phyloP scores from a whole-genome alignment of 1,140 invertebrate species.

The Drosophila sulfurigaster region DNA sequence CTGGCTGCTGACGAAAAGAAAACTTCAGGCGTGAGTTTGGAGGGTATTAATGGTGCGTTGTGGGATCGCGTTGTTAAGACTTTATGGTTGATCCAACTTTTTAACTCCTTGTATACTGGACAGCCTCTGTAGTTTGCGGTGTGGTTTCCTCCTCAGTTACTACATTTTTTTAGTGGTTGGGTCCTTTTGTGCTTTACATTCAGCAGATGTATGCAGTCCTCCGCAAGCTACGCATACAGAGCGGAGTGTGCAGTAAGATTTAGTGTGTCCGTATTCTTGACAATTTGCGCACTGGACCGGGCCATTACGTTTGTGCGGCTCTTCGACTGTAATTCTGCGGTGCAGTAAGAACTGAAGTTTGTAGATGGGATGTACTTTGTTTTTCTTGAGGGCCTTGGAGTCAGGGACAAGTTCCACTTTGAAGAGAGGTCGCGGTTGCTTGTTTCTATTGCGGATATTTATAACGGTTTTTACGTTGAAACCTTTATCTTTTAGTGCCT shows the following conservation, averaged over 20 bases:
- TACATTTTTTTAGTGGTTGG: too few species aligned
- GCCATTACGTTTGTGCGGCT: not conserved
- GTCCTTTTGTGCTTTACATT: too few species aligned
- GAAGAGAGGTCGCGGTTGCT: slow-evolving; percentile 4
- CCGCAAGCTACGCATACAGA: too few species aligned
- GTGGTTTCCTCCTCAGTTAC: too few species aligned
- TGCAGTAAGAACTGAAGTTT: slow-evolving; percentile 12
- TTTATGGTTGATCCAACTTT: too few species aligned
- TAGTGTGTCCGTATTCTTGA: slow-evolving; percentile 6
- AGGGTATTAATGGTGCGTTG: too few species aligned
- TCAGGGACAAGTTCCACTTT: not conserved
- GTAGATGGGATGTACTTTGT: slow-evolving; percentile 10
- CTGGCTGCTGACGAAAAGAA: too few species aligned
- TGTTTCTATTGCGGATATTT: not conserved
- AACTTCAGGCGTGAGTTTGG: too few species aligned
- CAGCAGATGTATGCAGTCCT: too few species aligned
- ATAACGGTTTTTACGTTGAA: not conserved
- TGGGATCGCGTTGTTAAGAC: too few species aligned
- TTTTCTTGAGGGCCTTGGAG: slow-evolving; percentile 6
- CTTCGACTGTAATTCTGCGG: slow-evolving; percentile 1
- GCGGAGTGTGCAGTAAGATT: slow-evolving; percentile 5
- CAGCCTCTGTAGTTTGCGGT: too few species aligned
- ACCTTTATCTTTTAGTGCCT: not conserved
- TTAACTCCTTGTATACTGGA: too few species aligned
- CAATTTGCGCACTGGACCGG: not conserved